phyloP scores from a whole-genome alignment of 2,113 vertebrate genomes.

The Smithornis capensis region DNA sequence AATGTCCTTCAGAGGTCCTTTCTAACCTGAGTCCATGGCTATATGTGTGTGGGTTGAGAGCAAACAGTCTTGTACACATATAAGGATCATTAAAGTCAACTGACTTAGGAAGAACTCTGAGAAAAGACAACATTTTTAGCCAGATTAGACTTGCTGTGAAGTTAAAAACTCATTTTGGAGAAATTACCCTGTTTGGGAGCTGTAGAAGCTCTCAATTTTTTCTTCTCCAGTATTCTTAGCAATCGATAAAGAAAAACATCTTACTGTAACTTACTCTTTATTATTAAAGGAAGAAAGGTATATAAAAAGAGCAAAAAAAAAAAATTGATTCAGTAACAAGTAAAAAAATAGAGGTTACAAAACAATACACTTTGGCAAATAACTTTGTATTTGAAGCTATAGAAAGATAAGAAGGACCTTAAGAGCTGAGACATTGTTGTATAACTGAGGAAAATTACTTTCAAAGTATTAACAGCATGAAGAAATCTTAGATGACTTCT shows the following conservation, averaged over 20 bases:
- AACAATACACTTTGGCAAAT: not conserved
- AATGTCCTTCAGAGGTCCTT: not conserved
- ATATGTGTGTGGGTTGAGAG: not conserved
- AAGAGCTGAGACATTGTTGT: not conserved
- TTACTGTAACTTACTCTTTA: not conserved
- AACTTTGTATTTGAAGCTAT: not conserved
- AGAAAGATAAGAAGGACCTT: not conserved
- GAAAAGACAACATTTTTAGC: not conserved
- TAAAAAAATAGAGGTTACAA: not conserved
- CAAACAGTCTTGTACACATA: not conserved
- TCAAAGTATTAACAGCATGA: not conserved
- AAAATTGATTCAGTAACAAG: not conserved
- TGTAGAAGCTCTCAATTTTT: not conserved
- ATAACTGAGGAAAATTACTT: slow-evolving; percentile 16
- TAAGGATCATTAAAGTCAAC: not conserved
- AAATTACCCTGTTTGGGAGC: not conserved
- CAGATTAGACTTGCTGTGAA: not conserved
- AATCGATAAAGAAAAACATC: not conserved
- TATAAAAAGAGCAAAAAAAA: not conserved
- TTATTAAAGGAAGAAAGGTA: not conserved
- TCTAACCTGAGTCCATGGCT: not conserved
- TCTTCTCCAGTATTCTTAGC: not conserved
- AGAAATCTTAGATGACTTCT: slow-evolving; percentile 8
- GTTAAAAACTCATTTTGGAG: not conserved
- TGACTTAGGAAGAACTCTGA: not conserved